Conservation (phyloP, 2,888 invertebrate genomes). For the Drosophila pseudotalamancana region DNA sequence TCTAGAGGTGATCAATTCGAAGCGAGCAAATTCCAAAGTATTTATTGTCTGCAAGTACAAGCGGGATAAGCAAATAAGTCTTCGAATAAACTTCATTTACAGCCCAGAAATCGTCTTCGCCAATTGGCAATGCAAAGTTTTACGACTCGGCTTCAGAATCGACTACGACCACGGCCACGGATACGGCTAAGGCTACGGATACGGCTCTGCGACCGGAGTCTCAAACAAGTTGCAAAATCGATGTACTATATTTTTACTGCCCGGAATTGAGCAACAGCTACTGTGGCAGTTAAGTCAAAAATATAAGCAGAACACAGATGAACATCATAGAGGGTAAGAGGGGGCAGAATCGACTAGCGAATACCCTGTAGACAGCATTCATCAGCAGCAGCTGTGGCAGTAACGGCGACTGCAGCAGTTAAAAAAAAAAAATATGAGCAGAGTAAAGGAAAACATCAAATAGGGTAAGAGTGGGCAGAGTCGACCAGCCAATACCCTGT, state of each 20-base stretch:
- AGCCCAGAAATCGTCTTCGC: not conserved
- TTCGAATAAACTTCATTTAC: conserved; percentile 1
- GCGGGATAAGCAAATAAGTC: conserved; percentile 18
- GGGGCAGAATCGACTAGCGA: not conserved
- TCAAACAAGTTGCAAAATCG: conserved; percentile 14
- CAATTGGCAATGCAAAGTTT: conserved; percentile 34
- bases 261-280: conserved; percentile 7
- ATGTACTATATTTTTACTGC: conserved; percentile 34
- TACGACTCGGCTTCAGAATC: conserved; percentile 22
- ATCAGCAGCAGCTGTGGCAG: no score
- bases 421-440: no score
- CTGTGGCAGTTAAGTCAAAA: conserved; percentile 7
- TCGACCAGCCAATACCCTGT: not conserved
- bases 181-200: no score
- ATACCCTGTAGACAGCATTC: not conserved
- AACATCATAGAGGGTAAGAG: no score
- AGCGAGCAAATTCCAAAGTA: conserved; percentile 49
- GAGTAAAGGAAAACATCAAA: no score
- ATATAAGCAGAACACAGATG: no score
- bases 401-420: conserved; percentile 1
- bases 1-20: conserved; percentile 25
- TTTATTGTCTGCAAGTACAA: conserved; percentile 49
- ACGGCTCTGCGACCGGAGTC: not conserved
- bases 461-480: no score
- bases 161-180: no score